These are phyloP conservation scores for Cryptoprocta ferox DNA, from an alignment of 2,797 vertebrate species.

Conservation along the genomic window DNA sequence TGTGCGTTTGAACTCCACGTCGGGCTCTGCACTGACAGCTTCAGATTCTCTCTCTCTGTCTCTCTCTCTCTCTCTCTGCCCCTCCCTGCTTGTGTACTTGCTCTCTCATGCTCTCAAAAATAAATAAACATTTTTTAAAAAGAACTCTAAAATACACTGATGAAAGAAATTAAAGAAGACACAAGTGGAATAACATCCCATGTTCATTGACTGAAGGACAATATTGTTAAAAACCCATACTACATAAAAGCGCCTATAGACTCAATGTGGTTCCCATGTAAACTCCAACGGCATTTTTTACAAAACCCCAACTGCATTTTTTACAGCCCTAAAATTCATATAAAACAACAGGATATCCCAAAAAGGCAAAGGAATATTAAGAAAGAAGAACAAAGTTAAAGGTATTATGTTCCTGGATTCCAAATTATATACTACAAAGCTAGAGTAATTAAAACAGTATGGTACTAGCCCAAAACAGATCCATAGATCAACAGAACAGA, in stretches of 20 bases:
- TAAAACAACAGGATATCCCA: background rate
- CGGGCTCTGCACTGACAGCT: too few species aligned
- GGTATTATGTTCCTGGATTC: background rate
- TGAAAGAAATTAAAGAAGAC: background rate
- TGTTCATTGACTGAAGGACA: background rate
- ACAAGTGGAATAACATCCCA: background rate
- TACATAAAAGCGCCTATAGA: background rate
- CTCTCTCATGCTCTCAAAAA: too few species aligned
- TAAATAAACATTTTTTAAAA: too few species aligned
- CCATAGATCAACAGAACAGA: background rate
- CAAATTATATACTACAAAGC: background rate
- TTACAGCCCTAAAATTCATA: background rate
- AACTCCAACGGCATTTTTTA: background rate
- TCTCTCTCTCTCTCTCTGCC: too few species aligned
- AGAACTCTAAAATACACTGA: background rate
- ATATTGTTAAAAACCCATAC: background rate
- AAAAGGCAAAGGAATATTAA: background rate
- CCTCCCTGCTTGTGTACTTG: too few species aligned
- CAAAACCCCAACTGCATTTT: background rate
- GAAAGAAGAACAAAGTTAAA: background rate
- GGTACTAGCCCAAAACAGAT: background rate
- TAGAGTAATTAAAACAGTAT: background rate
- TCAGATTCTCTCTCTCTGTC: too few species aligned
- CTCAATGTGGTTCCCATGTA: background rate
- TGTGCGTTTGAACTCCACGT: too few species aligned